Base-by-base conservation (phyloP, 2,113 vertebrate species). In the Chaetura pelagica region DNA sequence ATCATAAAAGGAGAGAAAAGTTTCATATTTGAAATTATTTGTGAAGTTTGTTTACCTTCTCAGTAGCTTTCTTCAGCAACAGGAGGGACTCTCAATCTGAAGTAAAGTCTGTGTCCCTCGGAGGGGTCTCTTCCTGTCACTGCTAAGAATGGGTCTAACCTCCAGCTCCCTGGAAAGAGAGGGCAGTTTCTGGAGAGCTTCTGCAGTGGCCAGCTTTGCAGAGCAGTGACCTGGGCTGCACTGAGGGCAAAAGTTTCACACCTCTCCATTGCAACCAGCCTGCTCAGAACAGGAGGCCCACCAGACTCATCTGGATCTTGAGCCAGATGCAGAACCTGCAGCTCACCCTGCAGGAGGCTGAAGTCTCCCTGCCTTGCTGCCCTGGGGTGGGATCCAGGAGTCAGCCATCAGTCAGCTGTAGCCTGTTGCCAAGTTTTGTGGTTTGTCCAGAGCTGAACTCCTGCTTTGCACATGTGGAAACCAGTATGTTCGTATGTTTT, bases 341-440 rank as follows among this genome's bases (percentile, higher is more conserved):
- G 0, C 19, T 73, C 8, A 19, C 15, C 2, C 54, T 46, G 44
- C 19, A 11, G 12, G 73, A 69, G 16, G 2, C 73, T 15, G 26
- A 38, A 35, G 12, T 7, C n/a, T 67, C 20, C 16, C 38, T 84
- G 32, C 35, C 44, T 67, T 34, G 44, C 66, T 79, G 66, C 32
- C 1, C 0, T 8, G 20, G 32, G 34, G 3, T 29, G 34, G 3
- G 24, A 67, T 13, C 4, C 1, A 12, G n/a, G 32, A 34, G 38
- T 19, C 7, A 0, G 26, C 1, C 7, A 7, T 29, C 32, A 38
- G 38, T 38, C 19, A 46, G 30, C 49, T n/a, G 32, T 4, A 67
- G 19, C 2, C 32, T 27, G 8, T 38, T 19, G 38, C 27, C 0
- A 9, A 1, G 10, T 61, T 85, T n/a, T 40, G 5, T 9, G 40